Evolutionary conservation across 2,113 vertebrate genomes (phyloP).

Genomic region (Buteo buteo): DNA sequence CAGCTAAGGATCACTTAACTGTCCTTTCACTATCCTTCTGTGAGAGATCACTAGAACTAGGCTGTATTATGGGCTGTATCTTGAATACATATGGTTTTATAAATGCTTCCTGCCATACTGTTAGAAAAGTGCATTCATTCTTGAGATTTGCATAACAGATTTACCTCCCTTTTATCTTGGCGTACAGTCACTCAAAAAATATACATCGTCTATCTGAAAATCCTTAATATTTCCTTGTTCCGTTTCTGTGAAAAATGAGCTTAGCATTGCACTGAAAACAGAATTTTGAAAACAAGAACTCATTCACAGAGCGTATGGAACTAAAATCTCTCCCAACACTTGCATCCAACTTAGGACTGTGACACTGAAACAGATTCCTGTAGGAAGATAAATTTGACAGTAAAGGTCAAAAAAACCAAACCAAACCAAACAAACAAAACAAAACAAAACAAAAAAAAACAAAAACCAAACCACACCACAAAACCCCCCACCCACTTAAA

Average conservation of each 20-base stretch:
- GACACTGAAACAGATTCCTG: not conserved
- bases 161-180: not conserved
- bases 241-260: not conserved
- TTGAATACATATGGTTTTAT: not conserved
- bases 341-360: not conserved
- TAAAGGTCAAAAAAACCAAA: not conserved
- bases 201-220: not conserved
- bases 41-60: not conserved
- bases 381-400: not conserved
- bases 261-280: not conserved
- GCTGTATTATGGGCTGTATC: not conserved
- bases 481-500: not conserved
- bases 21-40: not conserved
- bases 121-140: not conserved
- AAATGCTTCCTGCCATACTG: not conserved
- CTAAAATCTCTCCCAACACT: not conserved
- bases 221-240: not conserved
- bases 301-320: not conserved
- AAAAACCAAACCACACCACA: not conserved
- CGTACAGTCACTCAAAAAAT: not conserved
- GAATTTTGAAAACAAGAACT: not conserved
- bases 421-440: not conserved
- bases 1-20: not conserved
- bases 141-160: not conserved
- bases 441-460: too few species aligned